Base-by-base conservation (phyloP, 92 coral and sea anemone species). In the Actinostola sp. region DNA sequence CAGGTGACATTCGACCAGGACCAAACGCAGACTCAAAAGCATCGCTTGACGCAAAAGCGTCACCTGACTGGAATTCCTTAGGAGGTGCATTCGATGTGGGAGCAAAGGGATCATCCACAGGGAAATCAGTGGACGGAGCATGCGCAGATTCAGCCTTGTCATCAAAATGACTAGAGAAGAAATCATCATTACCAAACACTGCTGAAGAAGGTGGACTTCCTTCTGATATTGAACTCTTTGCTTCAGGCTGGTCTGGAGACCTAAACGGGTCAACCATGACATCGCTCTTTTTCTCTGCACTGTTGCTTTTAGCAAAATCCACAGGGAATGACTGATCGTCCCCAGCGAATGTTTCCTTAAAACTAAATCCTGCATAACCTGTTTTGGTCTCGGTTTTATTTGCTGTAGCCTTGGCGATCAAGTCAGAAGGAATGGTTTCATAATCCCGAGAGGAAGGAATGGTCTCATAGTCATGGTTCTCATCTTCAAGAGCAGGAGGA, bases 41-140 rank as follows among this genome's bases (percentile, higher is more conserved):
- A 43, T 83, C 83, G 69, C 66, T 58, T 13, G 83, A 74, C 16
- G 75, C 51, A 56, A 61, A 54, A 9, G 61, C 30, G 14, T 73
- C 72, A 15, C 61, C 29, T 25, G 72, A 29, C 33, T 71, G 55
- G 52, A 59, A 39, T 54, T 68, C 70, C 6, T 30, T 43, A 17
- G 68, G 12, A 30, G 82, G 25, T 1, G 24, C 13, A 33, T 45
- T 56, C 2, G 52, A 57, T 41, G 73, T 80, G 51, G 89, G 74
- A 29, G 86, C 93, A 82, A 93, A 89, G 15, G 92, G 96, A 43
- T 89, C 96, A 73, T 73, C 74, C 3, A 58, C 76, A 19, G 89
- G 76, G 35, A 84, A 84, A 33, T 63, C 65, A 54, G 15, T 70
- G 7, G 28, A 38, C 51, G 55, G 71, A 1, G 73, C 41, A 53